These are phyloP conservation scores for Drosophila nr. perissopoda DNA, from an alignment of 2,888 invertebrate genomes.

Conservation along the genomic window DNA sequence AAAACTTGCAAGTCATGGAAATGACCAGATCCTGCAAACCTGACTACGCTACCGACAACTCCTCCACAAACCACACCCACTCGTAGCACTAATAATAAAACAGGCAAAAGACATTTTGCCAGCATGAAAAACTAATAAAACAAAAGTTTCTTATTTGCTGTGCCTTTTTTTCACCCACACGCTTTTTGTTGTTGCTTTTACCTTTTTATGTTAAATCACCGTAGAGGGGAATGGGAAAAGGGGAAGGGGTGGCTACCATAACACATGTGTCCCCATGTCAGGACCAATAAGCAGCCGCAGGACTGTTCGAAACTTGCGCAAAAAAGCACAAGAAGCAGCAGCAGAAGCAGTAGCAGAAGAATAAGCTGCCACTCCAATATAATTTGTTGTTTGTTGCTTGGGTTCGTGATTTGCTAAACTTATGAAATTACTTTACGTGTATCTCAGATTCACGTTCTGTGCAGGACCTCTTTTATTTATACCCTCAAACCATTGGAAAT, in stretches of 20 bases:
- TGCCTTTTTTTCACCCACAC: constrained; percentile 38
- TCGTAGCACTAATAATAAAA: constrained; percentile 66
- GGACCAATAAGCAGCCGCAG: constrained; percentile 79
- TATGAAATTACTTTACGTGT: constrained; percentile 82
- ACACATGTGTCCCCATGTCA: constrained; percentile 75
- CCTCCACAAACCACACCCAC: background rate
- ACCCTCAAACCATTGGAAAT: background rate
- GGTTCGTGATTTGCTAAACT: constrained; percentile 82
- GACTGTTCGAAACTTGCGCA: constrained; percentile 68
- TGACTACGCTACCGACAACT: background rate
- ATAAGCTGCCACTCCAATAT: constrained; percentile 8
- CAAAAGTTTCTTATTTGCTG: constrained; percentile 69
- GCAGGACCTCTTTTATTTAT: constrained; percentile 4
- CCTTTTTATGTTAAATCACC: constrained; percentile 80
- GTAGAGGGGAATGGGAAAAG: constrained; percentile 37
- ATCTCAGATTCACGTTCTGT: constrained; percentile 56
- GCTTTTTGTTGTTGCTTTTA: constrained; percentile 40
- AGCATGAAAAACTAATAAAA: constrained; percentile 79
- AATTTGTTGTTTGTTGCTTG: constrained; percentile 71
- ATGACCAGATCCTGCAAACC: constrained; percentile 40
- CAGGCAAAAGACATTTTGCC: constrained; percentile 73
- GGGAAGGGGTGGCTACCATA: constrained; percentile 23
- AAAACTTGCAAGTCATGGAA: constrained; percentile 81
- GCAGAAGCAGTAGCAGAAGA: constrained; percentile 3
- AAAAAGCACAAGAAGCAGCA: constrained; percentile 39